Base-by-base conservation (phyloP, 1,140 invertebrate species). In the Contarinia nasturtii region DNA sequence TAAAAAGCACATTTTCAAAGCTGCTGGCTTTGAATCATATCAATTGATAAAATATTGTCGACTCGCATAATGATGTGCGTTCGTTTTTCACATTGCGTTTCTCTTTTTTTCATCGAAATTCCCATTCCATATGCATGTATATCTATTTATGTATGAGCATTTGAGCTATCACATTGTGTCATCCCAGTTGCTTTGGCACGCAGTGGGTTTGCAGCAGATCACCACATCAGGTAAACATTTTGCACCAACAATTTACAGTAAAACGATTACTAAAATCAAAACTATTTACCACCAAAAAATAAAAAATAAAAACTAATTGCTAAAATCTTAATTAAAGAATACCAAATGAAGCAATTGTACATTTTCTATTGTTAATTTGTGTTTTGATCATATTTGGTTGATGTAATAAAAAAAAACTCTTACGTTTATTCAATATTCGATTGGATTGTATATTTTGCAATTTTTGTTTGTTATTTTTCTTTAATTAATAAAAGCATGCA, bases 181-280 rank as follows among this genome's bases (percentile, higher is more conserved):
- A 22, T 51, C 54, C 58, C 60, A 60, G 65, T 68, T 68, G 68
- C 69, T 71, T 71, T 70, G 67, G 67, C 68, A 71, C 69, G 67
- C 63, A 63, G 58, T 65, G 63, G 63, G 63, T 65, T 63, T 61
- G 57, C 61, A 58, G 63, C 57, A 57, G 60, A 58, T 63, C 60
- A 65, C 60, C 62, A 27, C 27, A 27, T 27, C 27, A 65, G 63
- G 63, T 65, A 65, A 64, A 53, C 53, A 53, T 50, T 54, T 56
- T 52, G 36, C 43, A 38, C 50, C 27, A 27, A 27, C 27, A 27
- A 27, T 44, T 37, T 46, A n/a, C n/a, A n/a, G n/a, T n/a, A n/a
- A n/a, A 37, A 42, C 47, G 40, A 40, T 19, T 43, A 27, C 20
- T 50, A 18, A 45, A 21, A 45, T 45, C 12, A 27, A 36, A 33